A percentile compares a stretch with the other conserved stretches of the same genome.
phyloP scores from a whole-genome alignment of 2,797 vertebrate species.

The Paedocypris micromegethes region DNA sequence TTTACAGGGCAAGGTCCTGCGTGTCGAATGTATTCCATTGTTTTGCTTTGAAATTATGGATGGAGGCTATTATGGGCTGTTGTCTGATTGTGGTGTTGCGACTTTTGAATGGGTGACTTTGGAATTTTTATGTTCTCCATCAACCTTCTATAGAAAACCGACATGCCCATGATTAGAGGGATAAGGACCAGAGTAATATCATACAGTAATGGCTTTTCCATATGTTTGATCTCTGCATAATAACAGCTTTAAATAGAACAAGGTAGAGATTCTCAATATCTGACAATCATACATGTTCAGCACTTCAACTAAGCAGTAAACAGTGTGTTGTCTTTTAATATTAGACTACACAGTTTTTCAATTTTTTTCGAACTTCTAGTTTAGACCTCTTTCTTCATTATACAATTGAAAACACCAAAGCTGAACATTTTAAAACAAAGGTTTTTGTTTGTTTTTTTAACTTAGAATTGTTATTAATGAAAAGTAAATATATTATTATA shows the following conservation, averaged over 20 bases:
- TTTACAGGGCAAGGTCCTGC: slow-evolving; percentile 30
- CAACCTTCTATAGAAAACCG: slow-evolving; percentile 7
- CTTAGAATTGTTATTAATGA: too few relatives aligned
- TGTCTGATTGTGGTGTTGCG: slow-evolving; percentile 12
- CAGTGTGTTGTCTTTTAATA: background rate
- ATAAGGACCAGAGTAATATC: slow-evolving; percentile 69
- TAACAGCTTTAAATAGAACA: slow-evolving; percentile 29
- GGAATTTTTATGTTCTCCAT: slow-evolving; percentile 19
- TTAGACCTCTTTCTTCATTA: too few relatives aligned
- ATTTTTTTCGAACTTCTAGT: too few relatives aligned
- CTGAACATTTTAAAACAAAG: too few relatives aligned
- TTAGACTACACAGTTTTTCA: too few relatives aligned
- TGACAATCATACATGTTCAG: slow-evolving; percentile 43
- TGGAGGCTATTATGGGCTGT: background rate
- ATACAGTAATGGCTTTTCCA: slow-evolving; percentile 9
- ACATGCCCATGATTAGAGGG: slow-evolving; percentile 62
- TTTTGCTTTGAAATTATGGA: slow-evolving; percentile 17
- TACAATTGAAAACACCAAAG: too few relatives aligned
- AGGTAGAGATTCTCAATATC: slow-evolving; percentile 16
- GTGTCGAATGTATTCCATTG: slow-evolving; percentile 42
- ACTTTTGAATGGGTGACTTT: slow-evolving; percentile 17
- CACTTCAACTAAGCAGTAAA: slow-evolving; percentile 10
- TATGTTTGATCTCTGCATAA: slow-evolving; percentile 39
- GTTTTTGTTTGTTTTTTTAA: too few relatives aligned
- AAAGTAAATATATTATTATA: too few relatives aligned